Evolutionary conservation across 1,140 invertebrate genomes (phyloP).

Genomic region (Trichonephila clavipes): DNA sequence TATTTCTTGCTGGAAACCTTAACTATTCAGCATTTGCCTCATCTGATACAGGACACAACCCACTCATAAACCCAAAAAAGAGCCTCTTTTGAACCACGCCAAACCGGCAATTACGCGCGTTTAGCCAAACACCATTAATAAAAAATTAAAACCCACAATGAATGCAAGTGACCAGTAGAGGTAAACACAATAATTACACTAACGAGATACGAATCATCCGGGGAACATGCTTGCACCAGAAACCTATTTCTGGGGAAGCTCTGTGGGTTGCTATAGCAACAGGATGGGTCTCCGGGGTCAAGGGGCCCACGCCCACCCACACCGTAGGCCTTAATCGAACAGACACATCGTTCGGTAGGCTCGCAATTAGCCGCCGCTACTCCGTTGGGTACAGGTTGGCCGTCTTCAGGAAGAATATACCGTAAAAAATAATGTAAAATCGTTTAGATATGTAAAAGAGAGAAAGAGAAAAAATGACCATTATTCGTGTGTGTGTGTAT

Average conservation of each 20-base stretch:
- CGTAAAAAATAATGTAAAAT: no score
- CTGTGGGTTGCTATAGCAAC: constrained; percentile 31
- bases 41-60: no score
- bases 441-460: no score
- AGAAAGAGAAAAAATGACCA: no score
- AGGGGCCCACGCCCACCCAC: constrained; percentile 54
- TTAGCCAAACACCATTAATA: background rate
- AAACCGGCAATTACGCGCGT: background rate
- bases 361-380: background rate
- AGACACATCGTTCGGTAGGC: background rate
- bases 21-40: no score
- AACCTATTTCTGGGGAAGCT: constrained; percentile 48
- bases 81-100: no score
- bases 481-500: no score
- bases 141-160: background rate
- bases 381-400: background rate
- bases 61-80: no score
- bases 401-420: no score
- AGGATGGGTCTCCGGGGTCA: constrained; percentile 5
- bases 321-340: constrained; percentile 10
- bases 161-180: constrained; percentile 12
- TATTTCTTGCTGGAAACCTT: no score
- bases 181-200: constrained; percentile 70
- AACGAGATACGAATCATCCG: constrained; percentile 57
- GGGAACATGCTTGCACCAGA: constrained; percentile 37